Evolutionary conservation across 2,797 vertebrate genomes (phyloP), one percentile per base, ranked within the genome.

Genomic region (Phylloscopus collybita): DNA sequence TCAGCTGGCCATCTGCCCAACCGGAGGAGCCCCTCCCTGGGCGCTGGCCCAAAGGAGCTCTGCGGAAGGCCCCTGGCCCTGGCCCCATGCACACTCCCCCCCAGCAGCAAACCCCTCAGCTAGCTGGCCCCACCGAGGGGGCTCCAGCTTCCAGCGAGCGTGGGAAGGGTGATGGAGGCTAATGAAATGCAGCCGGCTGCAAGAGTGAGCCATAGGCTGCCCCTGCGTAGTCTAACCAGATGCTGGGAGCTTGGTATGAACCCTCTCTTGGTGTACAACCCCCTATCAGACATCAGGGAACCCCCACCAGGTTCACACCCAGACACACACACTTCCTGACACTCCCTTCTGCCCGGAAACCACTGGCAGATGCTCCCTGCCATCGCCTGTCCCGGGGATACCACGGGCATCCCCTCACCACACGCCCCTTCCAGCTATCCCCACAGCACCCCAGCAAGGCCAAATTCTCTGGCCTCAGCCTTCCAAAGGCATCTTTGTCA

Each of bases 1-100:
- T 94, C 96, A 94, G 94, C 94, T 96, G 95, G 96, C 91, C 66
- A 42, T 83, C 50, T 76, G 95, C 96, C 96, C 64, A 5, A 80
- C 86, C 61, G 20, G 71, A 93, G 95, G 86, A 96, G 94, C 96
- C 95, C 94, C 90, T 94, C 86, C 92, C 81, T 90, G 88, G 92
- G 72, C 73, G 32, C 86, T 78, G 81, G 87, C 86, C 86, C 82
- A 96, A 80, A 95, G 81, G 91, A 91, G 90, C 51, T 75, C 62
- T 54, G 56, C 71, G 44, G 65, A 90, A 80, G 91, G 67, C 61
- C 76, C 90, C 91, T 71, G 61, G 81, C 80, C 67, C 86, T 30
- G 71, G 86, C 93, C 76, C 74, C 92, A 79, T 15, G 81, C 76
- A 59, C 6, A 1, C 34, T 76, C 59, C 62, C 51, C 61, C n/a